Evolutionary conservation across 2,888 invertebrate species (phyloP), one percentile per base, ranked within the genome.

Genomic region (Ligdia adustata): DNA sequence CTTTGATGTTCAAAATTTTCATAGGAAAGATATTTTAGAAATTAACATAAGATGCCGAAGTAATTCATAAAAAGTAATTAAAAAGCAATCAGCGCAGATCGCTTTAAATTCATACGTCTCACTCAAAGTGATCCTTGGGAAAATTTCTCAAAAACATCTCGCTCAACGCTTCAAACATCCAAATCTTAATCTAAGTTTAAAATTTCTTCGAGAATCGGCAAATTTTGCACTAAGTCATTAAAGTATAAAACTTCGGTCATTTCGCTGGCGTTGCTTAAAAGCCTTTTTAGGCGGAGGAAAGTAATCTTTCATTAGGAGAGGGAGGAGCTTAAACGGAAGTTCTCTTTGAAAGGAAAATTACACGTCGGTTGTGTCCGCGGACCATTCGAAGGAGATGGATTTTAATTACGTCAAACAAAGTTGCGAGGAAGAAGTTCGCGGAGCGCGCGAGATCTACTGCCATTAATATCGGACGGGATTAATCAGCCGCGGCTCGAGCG

Each of bases 141-240:
- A 79, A 66, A 62, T 79, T 77, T 79, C 70, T 69, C 65, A 70
- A 80, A 82, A 88, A 82, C 80, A 82, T 88, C 79, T 79, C 77
- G 70, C 78, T n/a, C n/a, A n/a, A n/a, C 79, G 79, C 83, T 85
- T 81, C 75, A 79, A 85, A 87, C 86, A 79, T 86, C 82, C 77
- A 81, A 88, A 87, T 89, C 87, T 88, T 89, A 90, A 89, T 88
- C 88, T 88, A 88, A 89, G 90, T 90, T 90, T 89, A 90, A 89
- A 88, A 86, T 86, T 88, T 89, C 84, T 87, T 81, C 75, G 84
- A 72, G 81, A 86, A 89, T 90, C 90, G 82, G 85, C 88, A 78
- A 88, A 88, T 87, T 90, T 89, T 82, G 84, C 85, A 90, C 88
- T 90, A 90, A 90, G 90, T 90, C 90, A 90, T 90, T 89, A 90